Base-by-base conservation (phyloP, 2,797 vertebrate species). In the Macroramphosus scolopax region DNA sequence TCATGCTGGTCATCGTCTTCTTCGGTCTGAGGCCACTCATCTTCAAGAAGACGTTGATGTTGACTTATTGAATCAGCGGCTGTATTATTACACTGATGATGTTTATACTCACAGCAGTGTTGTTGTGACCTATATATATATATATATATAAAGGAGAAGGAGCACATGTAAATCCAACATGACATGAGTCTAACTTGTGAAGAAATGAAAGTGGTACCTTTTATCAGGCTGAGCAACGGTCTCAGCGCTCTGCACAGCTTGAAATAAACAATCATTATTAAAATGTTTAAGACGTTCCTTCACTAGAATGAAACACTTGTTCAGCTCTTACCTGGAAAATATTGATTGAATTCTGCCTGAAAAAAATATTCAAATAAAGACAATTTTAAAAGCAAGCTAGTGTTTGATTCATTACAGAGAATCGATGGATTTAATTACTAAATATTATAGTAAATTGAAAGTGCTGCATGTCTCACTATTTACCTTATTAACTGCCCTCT, bases 21-120 rank as follows among this genome's bases (percentile, higher is more conserved):
- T 78, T 73, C 82, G 1, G 65, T 79, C 12, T 68, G 86, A 22
- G 88, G 88, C 86, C 85, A 87, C 46, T 88, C 83, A 0, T 79
- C 83, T 77, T 58, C 55, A 62, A 41, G 42, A 0, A 49, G 18
- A 63, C 16, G 6, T 14, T 4, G 32, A 16, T 14, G 42, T 17
- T 38, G 11, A 52, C 11, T 59, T 14, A 11, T 31, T 39, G 11
- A 10, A 17, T 45, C 15, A 22, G 5, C 20, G 16, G 15, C 3
- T 16, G 3, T 11, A 1, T 8, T 15, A 35, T 9, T 5, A 18
- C 16, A 8, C 2, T 8, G 6, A 6, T 5, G 5, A 31, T 4
- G 1, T 36, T 10, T 13, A 8, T 12, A 76, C 80, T 72, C 56
- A 86, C 84, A 78, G 0, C 51, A 14, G 15, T 12, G 41, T 8